Conservation (phyloP, 2,113 vertebrate genomes). For the Brevimyrus niger region DNA sequence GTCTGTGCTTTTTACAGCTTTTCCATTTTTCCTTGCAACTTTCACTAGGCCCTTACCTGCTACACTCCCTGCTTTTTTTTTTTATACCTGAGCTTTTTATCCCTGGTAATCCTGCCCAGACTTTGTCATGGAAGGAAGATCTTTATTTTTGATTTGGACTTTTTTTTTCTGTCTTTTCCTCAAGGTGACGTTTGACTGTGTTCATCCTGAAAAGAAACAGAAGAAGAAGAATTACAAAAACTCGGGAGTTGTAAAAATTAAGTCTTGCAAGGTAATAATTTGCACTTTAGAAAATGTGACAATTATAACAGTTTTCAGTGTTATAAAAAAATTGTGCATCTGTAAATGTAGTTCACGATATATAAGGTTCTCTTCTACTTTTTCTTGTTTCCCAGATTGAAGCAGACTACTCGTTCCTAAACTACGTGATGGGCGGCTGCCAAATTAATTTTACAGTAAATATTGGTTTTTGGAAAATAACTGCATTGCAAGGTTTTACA, state of each 20-base stretch:
- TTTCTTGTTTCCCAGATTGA: conserved; percentile 52
- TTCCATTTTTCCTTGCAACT: not conserved
- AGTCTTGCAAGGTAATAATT: conserved; percentile 70
- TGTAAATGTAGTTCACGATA: not conserved
- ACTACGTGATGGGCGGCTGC: conserved; percentile 77
- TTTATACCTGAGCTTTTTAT: not conserved
- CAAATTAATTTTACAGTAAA: conserved; percentile 78
- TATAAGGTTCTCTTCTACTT: not conserved
- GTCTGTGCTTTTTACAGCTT: not conserved
- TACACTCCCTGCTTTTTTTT: not conserved
- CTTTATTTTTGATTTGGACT: not conserved
- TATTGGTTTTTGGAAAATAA: conserved; percentile 19
- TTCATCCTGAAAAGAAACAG: conserved; percentile 82
- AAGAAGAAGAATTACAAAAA: conserved; percentile 93
- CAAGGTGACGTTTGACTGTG: conserved; percentile 79
- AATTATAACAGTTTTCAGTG: not conserved
- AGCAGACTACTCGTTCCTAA: conserved; percentile 69
- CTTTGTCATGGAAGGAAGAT: not conserved
- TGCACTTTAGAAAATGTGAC: not conserved
- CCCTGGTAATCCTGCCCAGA: not conserved
- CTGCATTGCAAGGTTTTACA: not conserved
- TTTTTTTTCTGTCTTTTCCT: not conserved
- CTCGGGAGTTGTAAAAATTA: conserved; percentile 75
- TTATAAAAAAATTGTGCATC: not conserved
- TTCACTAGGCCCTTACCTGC: not conserved